These are phyloP conservation scores for Latrodectus hesperus DNA, from an alignment of 2,888 invertebrate genomes.

Conservation along the genomic window DNA sequence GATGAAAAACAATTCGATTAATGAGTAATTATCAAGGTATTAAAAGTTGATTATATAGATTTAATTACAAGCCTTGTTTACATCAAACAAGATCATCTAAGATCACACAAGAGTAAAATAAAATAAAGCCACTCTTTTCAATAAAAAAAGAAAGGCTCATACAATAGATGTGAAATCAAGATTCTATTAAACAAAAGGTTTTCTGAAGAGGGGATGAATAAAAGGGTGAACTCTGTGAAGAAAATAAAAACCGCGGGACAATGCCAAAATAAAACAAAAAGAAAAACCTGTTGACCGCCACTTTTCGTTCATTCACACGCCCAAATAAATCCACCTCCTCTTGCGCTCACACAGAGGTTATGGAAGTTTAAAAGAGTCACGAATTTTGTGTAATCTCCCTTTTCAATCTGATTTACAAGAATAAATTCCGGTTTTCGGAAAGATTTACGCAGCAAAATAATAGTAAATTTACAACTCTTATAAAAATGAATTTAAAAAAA, in stretches of 20 bases:
- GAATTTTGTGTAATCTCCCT: conserved; percentile 7
- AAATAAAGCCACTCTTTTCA: neutral
- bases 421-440: too few relatives aligned
- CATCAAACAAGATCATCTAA: neutral
- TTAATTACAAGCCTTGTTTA: neutral
- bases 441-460: too few relatives aligned
- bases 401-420: too few relatives aligned
- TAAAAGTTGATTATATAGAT: neutral
- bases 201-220: conserved; percentile 3
- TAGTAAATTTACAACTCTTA: too few relatives aligned
- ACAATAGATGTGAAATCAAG: conserved; percentile 26
- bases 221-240: conserved; percentile 7
- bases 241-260: conserved; percentile 9
- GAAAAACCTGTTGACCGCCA: conserved; percentile 58
- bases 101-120: neutral
- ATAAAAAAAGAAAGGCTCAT: neutral
- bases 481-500: too few relatives aligned
- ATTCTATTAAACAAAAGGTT: conserved; percentile 21
- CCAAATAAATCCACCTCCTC: conserved; percentile 24
- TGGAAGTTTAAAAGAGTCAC: conserved; percentile 28
- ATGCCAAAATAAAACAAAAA: conserved; percentile 30
- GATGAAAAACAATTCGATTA: neutral
- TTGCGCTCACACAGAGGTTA: conserved; percentile 15
- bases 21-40: neutral
- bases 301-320: conserved; percentile 50